Base-by-base conservation (phyloP, 92 coral and sea anemone species). In the Ricordea florida region DNA sequence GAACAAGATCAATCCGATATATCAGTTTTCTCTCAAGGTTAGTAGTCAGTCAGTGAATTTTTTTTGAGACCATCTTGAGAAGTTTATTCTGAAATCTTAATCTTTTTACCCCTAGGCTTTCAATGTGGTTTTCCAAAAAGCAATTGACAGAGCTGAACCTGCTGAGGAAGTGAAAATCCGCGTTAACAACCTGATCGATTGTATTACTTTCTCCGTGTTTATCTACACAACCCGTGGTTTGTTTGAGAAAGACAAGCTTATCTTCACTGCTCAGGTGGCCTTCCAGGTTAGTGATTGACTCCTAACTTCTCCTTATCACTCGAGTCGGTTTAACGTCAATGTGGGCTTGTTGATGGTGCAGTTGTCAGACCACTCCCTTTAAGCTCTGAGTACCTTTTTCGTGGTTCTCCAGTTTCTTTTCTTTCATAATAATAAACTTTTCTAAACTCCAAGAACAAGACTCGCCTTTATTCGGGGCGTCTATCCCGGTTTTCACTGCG, bases 1-100 rank as follows among this genome's bases (percentile, higher is more conserved):
- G 36, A 94, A 94, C 91, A 94, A 92, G 96, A 94, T 94, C 86
- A 94, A 94, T 74, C 98, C 96, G 7, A 94, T 94, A 51, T 94
- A 94, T 60, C 98, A 94, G 83, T 94, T 94, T 46, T 94, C 98
- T 6, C 92, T 94, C 27, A 94, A 94, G 97, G 98, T 94, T 63
- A 15, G 90, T 48, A 18, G 11, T 22, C 13, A 44, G 24, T 13
- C 57, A 20, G n/a, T 8, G 44, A 37, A 37, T 50, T 50, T n/a
- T n/a, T n/a, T n/a, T n/a, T n/a, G n/a, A n/a, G n/a, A n/a, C n/a
- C n/a, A n/a, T n/a, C n/a, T n/a, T n/a, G n/a, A n/a, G n/a, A n/a
- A n/a, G n/a, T n/a, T n/a, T n/a, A 22, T 22, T 50, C 17, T 31
- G 17, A 35, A 27, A 20, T 31, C 28, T 7, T 8, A 9, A 44